These are phyloP conservation scores for Gastracanthus pulcherrimus DNA, from an alignment of 2,888 invertebrate genomes.

Conservation along the genomic window DNA sequence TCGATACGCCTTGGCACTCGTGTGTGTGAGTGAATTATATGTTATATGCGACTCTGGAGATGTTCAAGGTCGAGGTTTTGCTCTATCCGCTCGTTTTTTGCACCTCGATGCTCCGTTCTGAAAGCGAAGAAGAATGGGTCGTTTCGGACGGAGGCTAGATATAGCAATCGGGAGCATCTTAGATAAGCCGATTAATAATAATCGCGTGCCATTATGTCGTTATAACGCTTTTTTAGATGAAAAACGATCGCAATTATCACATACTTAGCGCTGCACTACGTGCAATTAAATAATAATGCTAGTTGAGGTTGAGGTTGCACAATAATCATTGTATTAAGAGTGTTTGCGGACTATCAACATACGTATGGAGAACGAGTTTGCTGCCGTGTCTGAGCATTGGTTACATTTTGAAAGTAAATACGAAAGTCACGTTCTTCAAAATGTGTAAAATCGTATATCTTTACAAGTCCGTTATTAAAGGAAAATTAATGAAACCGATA, in stretches of 20 bases:
- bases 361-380: no score
- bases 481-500: no score
- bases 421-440: no score
- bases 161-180: background rate
- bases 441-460: no score
- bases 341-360: no score
- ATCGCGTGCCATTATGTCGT: background rate
- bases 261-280: no score
- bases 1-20: background rate
- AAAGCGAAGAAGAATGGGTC: constrained; percentile 5
- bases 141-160: background rate
- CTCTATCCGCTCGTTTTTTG: background rate
- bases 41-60: background rate
- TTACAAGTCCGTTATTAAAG: background rate
- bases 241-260: constrained; percentile 1
- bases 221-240: background rate
- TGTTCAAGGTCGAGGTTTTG: constrained; percentile 31
- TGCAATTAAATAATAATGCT: constrained; percentile 41
- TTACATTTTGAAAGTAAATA: no score
- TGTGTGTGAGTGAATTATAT: background rate
- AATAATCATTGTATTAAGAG: no score
- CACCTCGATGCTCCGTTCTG: constrained; percentile 1
- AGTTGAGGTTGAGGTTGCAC: no score
- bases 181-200: constrained; percentile 31
- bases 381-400: no score